These are phyloP conservation scores for Rhinopomastus cyanomelas DNA, from an alignment of 2,113 vertebrate genomes.

Conservation along the genomic window DNA sequence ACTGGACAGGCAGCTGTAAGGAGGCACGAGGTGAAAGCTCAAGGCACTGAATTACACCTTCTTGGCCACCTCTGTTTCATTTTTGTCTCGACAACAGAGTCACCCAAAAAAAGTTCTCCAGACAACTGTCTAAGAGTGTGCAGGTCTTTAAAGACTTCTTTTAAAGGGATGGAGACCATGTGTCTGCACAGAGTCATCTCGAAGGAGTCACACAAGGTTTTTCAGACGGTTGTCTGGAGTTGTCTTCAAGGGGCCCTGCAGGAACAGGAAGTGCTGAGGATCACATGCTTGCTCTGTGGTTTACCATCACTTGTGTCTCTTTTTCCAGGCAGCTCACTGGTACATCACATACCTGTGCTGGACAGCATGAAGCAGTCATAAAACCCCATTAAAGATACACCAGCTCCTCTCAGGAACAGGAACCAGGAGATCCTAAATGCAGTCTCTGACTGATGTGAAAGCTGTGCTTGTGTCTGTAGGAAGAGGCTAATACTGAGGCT, in stretches of 20 bases:
- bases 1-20: not conserved
- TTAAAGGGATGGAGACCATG: not conserved
- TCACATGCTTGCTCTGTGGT: not conserved
- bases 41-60: not conserved
- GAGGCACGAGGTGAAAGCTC: not conserved
- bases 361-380: not conserved
- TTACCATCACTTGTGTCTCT: not conserved
- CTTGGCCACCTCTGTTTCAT: not conserved
- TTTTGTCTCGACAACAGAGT: not conserved
- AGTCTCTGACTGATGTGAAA: not conserved
- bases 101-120: not conserved
- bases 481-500: not conserved
- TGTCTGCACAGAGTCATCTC: not conserved
- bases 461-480: not conserved
- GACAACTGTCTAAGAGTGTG: not conserved
- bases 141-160: not conserved
- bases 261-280: slow-evolving; percentile 9
- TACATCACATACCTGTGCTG: not conserved
- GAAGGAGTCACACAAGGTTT: not conserved
- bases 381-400: not conserved
- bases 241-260: not conserved
- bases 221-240: not conserved
- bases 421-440: not conserved
- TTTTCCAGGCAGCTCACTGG: not conserved
- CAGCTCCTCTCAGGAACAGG: not conserved